Evolutionary conservation across 2,113 vertebrate genomes (phyloP), one percentile per base, ranked within the genome.

Genomic region (Semnornis frantzii): DNA sequence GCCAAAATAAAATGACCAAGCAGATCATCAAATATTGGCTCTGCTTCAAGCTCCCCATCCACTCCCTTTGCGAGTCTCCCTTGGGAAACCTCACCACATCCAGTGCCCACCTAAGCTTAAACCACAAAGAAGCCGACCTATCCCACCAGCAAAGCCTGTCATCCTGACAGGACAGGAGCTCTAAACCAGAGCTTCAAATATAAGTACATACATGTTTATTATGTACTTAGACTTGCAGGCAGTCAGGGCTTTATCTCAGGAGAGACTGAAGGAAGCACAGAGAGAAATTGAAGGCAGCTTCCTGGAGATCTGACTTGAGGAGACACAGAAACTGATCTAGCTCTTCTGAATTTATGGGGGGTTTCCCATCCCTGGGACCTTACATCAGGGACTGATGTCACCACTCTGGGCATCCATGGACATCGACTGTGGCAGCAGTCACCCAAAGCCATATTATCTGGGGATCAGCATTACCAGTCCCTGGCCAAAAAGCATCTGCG

Each of bases 381-480:
- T 58, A 54, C 59, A 30, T 44, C 17, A 1, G 6, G 34, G 13
- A 60, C 8, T 1, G 2, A 37, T 2, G 3, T 58, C 58, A 33
- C 23, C 3, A 1, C 30, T 44, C 37, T 11, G 12, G 12, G 19
- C 7, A 24, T 50, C 46, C 66, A 69, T 6, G 10, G 30, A 46
- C 30, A 18, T 10, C 14, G 14, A 7, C 30, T 48, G 30, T 7
- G 5, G 62, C 63, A 64, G 25, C 57, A 58, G 57, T 18, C 30
- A 18, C 16, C 57, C 63, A 42, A 37, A 21, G 58, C 58, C 31
- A 12, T 12, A 12, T 52, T 52, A 52, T 52, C 50, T 52, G 50
- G 23, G 30, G 54, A 34, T 59, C 7, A 2, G n/a, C n/a, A 52
- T 8, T 0, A 0, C 20, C 2, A 2, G 28, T 42, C 9, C 30